Evolutionary conservation across 2,888 invertebrate species (phyloP), one percentile per base, ranked within the genome.

Genomic region (Lycaena phlaeas): DNA sequence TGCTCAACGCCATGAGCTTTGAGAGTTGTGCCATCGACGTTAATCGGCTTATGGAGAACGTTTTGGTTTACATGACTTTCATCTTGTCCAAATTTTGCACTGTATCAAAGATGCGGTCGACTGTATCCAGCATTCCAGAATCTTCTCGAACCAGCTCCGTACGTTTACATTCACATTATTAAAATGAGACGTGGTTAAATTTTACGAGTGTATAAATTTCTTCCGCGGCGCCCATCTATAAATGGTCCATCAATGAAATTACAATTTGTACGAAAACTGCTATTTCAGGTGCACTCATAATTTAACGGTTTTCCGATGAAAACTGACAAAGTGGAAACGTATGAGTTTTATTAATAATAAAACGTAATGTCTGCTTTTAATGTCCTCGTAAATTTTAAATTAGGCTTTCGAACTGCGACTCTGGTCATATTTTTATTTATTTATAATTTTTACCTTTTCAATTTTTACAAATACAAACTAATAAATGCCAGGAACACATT

Each of bases 321-420:
- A 34, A 34, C 34, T 11, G 12, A 31, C 15, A 15, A 18, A 34
- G 18, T 34, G 34, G 12, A 34, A 34, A 34, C 34, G 34, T 22
- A 18, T 18, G 22, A 22, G 34, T 34, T 34, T 34, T 34, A 34
- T 34, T 30, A 30, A 15, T 30, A 30, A 30, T 30, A 30, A 30
- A 30, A 9, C 30, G 30, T 5, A n/a, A 9, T 9, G 29, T 14
- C 6, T 15, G n/a, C n/a, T 14, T 9, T 12, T 14, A 14, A 14
- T 14, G 29, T n/a, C n/a, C n/a, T n/a, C 14, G 15, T 30, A 30
- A 30, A 30, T 30, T 30, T 30, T 10, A 15, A 30, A 30, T 30
- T 30, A 15, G 29, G 14, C 14, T 29, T 14, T 29, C 14, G 14
- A 28, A 14, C 29, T 14, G 27, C n/a, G n/a, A n/a, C n/a, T n/a